Percentiles rank a stretch among this genome's conserved stretches.
Evolutionary conservation across 2,797 vertebrate species (phyloP).

Genomic region (Myoxocephalus aenaeus): DNA sequence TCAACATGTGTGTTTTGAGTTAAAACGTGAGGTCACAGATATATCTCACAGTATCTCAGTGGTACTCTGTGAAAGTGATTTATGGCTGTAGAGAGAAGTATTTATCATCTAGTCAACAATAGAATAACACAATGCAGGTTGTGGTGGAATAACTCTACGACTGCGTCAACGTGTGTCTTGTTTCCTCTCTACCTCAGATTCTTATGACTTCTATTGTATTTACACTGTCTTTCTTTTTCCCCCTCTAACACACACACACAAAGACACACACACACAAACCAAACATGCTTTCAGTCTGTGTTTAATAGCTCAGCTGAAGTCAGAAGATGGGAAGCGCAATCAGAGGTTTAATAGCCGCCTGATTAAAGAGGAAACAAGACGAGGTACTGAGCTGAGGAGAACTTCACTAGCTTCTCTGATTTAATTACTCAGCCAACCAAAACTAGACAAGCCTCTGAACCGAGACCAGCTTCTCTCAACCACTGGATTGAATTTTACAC

Average conservation of each 20-base stretch:
- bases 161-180: not conserved
- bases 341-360: constrained; percentile 81
- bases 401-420: constrained; percentile 78
- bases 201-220: constrained; percentile 28
- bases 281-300: constrained; percentile 53
- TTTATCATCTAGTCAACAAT: constrained; percentile 64
- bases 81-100: constrained; percentile 44
- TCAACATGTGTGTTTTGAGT: constrained; percentile 31
- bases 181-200: constrained; percentile 18
- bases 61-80: constrained; percentile 46
- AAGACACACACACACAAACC: constrained; percentile 1
- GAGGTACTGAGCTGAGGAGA: constrained; percentile 71
- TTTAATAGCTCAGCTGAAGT: constrained; percentile 71
- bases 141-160: constrained; percentile 19
- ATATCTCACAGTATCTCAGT: constrained; percentile 51
- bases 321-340: constrained; percentile 73
- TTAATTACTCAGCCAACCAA: constrained; percentile 80
- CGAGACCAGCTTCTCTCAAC: constrained; percentile 46
- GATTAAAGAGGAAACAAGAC: constrained; percentile 82
- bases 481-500: constrained; percentile 66
- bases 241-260: not conserved
- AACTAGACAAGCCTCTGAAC: constrained; percentile 73
- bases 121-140: constrained; percentile 30
- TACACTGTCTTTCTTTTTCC: constrained; percentile 20
- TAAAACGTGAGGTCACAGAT: constrained; percentile 45